phyloP scores from a whole-genome alignment of 2,797 vertebrate genomes.

The Tenualosa ilisha region DNA sequence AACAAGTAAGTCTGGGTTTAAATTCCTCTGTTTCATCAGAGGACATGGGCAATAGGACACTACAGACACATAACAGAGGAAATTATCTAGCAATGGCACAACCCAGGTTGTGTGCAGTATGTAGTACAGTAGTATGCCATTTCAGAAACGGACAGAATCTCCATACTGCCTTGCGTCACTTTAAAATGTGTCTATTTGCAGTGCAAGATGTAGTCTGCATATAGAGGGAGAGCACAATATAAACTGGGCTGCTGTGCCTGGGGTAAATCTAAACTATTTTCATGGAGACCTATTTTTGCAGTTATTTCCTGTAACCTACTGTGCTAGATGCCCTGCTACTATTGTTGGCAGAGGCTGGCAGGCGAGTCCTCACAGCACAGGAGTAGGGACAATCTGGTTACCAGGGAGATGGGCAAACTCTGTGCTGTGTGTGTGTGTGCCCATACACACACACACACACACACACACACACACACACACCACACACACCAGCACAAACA shows the following conservation, averaged over 20 bases:
- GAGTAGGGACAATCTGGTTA: not conserved
- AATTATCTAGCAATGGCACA: no score
- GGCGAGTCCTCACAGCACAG: not conserved
- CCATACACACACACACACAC: no score
- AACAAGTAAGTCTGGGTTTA: no score
- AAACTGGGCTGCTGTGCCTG: not conserved
- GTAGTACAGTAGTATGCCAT: no score
- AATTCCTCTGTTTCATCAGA: not conserved
- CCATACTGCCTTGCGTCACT: not conserved
- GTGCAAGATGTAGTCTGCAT: not conserved
- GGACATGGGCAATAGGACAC: not conserved
- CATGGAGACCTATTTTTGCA: not conserved
- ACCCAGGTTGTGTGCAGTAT: no score
- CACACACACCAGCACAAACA: no score
- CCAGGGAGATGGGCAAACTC: slow-evolving; percentile 7
- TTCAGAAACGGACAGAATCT: not conserved
- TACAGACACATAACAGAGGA: not conserved
- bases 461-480: no score
- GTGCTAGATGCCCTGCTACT: slow-evolving; percentile 9
- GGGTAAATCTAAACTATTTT: not conserved
- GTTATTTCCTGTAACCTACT: slow-evolving; percentile 13
- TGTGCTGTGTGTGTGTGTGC: no score
- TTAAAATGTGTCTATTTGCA: not conserved
- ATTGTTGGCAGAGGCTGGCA: not conserved
- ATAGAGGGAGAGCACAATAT: not conserved